These are phyloP conservation scores for Drosophila birchii DNA, from an alignment of 2,888 invertebrate species.

Conservation along the genomic window DNA sequence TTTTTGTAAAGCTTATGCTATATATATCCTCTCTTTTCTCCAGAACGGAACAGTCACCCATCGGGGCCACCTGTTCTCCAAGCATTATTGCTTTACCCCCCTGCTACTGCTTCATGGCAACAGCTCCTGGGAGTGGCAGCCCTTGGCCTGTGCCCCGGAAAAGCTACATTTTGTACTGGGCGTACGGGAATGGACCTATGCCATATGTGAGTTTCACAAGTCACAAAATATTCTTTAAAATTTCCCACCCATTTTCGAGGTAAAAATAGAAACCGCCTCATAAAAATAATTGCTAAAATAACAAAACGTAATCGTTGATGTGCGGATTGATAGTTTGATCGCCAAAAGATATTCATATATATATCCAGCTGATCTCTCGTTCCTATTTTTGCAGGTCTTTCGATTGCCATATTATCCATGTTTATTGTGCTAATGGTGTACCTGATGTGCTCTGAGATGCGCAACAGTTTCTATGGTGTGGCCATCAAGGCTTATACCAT, in stretches of 20 bases:
- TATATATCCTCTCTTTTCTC: neutral
- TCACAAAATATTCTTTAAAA: conserved; percentile 15
- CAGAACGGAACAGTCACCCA: conserved; percentile 76
- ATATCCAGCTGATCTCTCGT: neutral
- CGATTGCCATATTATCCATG: conserved; percentile 81
- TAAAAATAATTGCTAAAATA: conserved; percentile 58
- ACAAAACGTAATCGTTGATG: conserved; percentile 12
- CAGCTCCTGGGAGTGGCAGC: conserved; percentile 79
- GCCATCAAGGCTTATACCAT: conserved; percentile 78
- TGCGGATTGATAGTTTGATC: conserved; percentile 27
- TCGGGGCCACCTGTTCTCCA: conserved; percentile 65
- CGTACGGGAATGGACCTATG: conserved; percentile 80
- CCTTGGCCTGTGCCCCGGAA: conserved; percentile 73
- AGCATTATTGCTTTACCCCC: conserved; percentile 75
- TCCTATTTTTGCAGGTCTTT: conserved; percentile 60
- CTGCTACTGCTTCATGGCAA: conserved; percentile 46
- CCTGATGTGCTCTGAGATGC: conserved; percentile 75
- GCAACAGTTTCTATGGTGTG: conserved; percentile 81
- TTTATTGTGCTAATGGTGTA: conserved; percentile 74
- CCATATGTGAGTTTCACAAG: conserved; percentile 71
- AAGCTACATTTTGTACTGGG: conserved; percentile 73
- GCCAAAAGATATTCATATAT: neutral
- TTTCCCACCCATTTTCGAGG: conserved; percentile 6
- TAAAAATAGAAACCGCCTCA: conserved; percentile 45
- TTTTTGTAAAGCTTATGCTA: no score